phyloP scores from a whole-genome alignment of 37 sponge, comb jelly and placozoan genomes.

The Hormiphora californensis region DNA sequence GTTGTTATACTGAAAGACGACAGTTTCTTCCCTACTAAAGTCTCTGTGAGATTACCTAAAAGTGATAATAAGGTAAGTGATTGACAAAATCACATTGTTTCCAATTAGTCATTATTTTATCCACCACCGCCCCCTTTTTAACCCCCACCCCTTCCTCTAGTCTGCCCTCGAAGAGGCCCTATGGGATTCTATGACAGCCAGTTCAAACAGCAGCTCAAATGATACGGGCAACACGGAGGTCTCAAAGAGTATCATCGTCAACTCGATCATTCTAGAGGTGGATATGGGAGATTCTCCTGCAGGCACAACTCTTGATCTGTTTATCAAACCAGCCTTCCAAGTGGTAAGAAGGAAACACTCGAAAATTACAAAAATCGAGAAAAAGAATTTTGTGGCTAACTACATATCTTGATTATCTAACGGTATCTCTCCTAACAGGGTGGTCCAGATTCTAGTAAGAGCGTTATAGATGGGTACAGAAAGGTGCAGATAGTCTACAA shows the following conservation, averaged over 20 bases:
- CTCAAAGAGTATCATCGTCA: neutral
- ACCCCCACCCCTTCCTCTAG: neutral
- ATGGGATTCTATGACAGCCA: neutral
- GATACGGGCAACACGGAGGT: neutral
- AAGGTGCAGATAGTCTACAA: neutral
- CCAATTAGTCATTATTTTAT: no score
- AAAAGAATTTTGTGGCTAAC: neutral
- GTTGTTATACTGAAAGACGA: neutral
- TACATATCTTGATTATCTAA: neutral
- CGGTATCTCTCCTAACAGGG: no score
- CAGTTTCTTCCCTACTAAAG: neutral
- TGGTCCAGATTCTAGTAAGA: no score
- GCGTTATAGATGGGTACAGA: neutral
- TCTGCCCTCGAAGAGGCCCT: neutral
- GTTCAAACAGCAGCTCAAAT: no score
- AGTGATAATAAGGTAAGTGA: no score
- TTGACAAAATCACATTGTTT: no score
- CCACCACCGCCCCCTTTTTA: neutral
- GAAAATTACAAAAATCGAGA: neutral
- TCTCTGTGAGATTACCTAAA: no score
- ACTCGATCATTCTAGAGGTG: neutral
- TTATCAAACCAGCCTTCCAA: constrained; percentile 6
- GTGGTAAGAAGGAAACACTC: neutral
- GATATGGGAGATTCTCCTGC: neutral
- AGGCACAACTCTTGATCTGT: neutral